Evolutionary conservation across 37 sponge, comb jelly and placozoan species (phyloP).

Genomic region (Haliclona indistincta): DNA sequence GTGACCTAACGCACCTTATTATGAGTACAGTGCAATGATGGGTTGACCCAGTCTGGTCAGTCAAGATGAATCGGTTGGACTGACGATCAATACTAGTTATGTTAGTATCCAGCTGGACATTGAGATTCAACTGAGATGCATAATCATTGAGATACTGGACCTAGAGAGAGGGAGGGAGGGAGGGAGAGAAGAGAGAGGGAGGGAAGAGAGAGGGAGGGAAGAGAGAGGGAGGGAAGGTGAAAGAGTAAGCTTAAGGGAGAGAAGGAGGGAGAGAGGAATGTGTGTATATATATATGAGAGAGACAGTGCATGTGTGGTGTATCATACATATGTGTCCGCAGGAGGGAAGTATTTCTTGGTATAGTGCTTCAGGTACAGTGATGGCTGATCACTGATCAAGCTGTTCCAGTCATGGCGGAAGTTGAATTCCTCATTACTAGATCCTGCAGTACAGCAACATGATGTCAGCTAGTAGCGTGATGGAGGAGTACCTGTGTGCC

Average conservation of each 20-base stretch:
- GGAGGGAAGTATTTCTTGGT: conserved; percentile 88
- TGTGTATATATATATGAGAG: no score
- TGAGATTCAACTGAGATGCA: conserved; percentile 68
- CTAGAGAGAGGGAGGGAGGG: conserved; percentile 18
- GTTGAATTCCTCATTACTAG: conserved; percentile 91
- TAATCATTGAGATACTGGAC: conserved; percentile 80
- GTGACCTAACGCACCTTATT: conserved; percentile 47
- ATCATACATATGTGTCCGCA: conserved; percentile 85
- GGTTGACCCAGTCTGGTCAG: conserved; percentile 30
- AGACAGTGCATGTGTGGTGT: no score
- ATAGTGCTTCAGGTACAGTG: conserved; percentile 81
- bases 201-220: neutral
- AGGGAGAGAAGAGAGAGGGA: neutral
- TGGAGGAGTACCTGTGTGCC: conserved; percentile 65
- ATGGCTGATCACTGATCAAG: conserved; percentile 84
- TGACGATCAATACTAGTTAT: conserved; percentile 43
- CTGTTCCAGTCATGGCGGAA: conserved; percentile 97
- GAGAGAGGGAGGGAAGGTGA: neutral
- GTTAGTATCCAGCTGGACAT: conserved; percentile 83
- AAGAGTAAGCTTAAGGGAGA: neutral
- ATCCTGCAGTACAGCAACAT: conserved; percentile 28
- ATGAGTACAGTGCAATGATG: conserved; percentile 66
- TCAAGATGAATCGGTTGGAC: conserved; percentile 35
- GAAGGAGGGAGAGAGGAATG: neutral
- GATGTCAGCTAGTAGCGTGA: neutral